These are phyloP conservation scores for Elachura formosa DNA, from an alignment of 2,113 vertebrate species.

Conservation along the genomic window DNA sequence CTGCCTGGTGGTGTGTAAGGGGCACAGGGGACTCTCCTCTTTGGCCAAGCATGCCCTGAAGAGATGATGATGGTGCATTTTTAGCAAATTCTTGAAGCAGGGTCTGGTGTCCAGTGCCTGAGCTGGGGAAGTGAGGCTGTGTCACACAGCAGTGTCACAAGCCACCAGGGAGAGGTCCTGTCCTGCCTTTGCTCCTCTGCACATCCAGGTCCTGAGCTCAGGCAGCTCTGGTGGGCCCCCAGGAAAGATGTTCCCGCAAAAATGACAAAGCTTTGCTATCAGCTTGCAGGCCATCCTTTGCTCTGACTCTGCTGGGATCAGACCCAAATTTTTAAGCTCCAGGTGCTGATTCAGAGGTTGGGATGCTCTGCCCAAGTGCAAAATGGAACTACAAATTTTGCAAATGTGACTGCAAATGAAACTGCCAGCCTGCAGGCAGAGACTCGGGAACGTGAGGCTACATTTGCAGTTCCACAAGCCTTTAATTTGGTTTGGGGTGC, in stretches of 20 bases:
- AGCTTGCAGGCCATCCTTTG: neutral
- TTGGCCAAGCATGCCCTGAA: neutral
- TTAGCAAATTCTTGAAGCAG: neutral
- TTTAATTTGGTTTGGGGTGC: neutral
- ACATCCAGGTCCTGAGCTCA: neutral
- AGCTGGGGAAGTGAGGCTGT: neutral
- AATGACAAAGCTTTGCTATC: neutral
- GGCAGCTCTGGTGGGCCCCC: neutral
- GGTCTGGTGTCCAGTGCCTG: neutral
- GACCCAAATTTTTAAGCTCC: neutral
- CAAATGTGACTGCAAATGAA: neutral
- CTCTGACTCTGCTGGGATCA: neutral
- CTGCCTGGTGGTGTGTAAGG: neutral
- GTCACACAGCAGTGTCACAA: neutral
- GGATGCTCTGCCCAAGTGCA: neutral
- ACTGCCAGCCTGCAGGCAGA: neutral
- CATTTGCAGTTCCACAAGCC: neutral
- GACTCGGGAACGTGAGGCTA: neutral
- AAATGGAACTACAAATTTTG: neutral
- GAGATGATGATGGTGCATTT: neutral
- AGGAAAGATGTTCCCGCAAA: neutral
- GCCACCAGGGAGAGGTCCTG: neutral
- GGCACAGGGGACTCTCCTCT: neutral
- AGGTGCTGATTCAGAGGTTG: neutral
- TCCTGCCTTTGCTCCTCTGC: neutral